A percentile compares a stretch with the other conserved stretches of the same genome.
Evolutionary conservation across 2,888 invertebrate genomes (phyloP).

Genomic region (Lycophotia porphyrea): DNA sequence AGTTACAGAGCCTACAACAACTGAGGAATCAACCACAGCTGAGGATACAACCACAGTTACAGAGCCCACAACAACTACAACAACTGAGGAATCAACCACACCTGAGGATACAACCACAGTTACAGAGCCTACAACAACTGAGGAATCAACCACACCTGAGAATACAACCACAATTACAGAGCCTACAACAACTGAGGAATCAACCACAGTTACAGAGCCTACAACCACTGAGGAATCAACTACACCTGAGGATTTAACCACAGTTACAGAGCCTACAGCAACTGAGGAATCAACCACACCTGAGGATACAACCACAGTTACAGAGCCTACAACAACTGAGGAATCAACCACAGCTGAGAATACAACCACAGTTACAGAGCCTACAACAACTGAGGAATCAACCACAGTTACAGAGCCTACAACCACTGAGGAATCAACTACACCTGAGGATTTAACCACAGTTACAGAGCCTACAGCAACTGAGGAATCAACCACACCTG

Average conservation of each 20-base stretch:
- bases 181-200: neutral
- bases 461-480: neutral
- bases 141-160: no score
- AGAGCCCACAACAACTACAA: no score
- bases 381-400: no score
- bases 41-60: no score
- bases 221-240: neutral
- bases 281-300: constrained; percentile 1
- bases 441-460: no score
- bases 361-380: no score
- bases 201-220: no score
- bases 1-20: constrained; percentile 15
- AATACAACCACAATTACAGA: neutral
- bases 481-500: neutral
- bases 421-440: accelerated
- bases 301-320: no score
- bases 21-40: neutral
- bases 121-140: neutral
- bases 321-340: neutral
- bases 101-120: neutral
- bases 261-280: neutral
- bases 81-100: neutral
- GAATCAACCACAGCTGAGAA: no score
- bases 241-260: no score
- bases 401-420: neutral